Conservation (phyloP, 2,888 invertebrate species). For the Seira ritae region DNA sequence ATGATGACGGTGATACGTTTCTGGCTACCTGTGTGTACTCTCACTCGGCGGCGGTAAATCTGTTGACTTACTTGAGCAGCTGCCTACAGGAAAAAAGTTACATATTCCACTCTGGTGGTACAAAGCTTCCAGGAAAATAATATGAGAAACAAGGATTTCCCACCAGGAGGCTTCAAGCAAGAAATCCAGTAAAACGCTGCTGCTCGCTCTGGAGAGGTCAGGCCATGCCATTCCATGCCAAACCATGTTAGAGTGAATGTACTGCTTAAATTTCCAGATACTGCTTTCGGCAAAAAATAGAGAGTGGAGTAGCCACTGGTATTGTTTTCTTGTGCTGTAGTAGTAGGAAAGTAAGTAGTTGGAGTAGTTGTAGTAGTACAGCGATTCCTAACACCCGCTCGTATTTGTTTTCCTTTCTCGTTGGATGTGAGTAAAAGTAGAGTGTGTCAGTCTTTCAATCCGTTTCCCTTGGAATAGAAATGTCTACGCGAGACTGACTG, state of each 20-base stretch:
- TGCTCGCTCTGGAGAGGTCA: conserved; percentile 34
- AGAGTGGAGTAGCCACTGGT: background rate
- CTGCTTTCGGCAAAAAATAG: background rate
- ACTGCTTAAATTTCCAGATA: conserved; percentile 33
- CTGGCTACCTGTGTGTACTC: background rate
- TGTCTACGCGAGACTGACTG: conserved; percentile 40
- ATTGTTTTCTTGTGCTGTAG: conserved; percentile 9
- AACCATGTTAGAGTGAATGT: background rate
- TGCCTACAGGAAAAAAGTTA: background rate
- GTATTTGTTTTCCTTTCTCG: conserved; percentile 13
- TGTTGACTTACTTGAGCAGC: conserved; percentile 23
- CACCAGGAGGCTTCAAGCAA: conserved; percentile 37
- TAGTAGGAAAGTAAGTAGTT: background rate
- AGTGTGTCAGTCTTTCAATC: conserved; percentile 46
- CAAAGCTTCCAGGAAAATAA: conserved; percentile 12
- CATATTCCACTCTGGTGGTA: conserved; percentile 12
- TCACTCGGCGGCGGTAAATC: background rate
- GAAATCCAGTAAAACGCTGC: conserved; percentile 13
- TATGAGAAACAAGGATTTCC: conserved; percentile 28
- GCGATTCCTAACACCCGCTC: background rate
- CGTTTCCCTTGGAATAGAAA: conserved; percentile 28
- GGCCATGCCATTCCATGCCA: background rate
- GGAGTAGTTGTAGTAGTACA: background rate
- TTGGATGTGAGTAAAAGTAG: conserved; percentile 17
- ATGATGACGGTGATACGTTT: background rate